Evolutionary conservation across 2,113 vertebrate species (phyloP), one percentile per base, ranked within the genome.

Genomic region (Oryzias celebensis): DNA sequence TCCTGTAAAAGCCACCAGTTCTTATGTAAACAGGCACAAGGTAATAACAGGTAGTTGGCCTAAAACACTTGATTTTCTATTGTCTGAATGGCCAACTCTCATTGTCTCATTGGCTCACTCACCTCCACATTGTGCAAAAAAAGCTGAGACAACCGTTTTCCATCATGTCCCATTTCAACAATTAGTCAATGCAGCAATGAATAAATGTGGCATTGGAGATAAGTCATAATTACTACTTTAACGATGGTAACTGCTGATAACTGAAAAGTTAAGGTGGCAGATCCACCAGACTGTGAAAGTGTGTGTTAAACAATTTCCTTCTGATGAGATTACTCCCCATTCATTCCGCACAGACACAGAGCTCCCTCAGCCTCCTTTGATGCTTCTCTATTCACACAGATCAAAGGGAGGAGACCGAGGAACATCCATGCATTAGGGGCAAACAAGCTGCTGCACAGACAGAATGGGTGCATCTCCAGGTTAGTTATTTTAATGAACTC

Each of bases 401-500:
- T 85, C 81, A 88, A 87, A 89, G 73, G 26, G 22, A 73, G 20
- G 26, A 68, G 70, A 68, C 49, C 53, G 51, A 52, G 56, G 42
- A 73, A 74, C 78, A 67, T 77, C 73, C 75, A 67, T 61, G 77
- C 76, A 80, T 79, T 63, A 70, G 66, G 75, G 74, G 55, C 53
- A 81, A 83, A 73, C 51, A 71, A 68, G 75, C 54, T 67, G 59
- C 68, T 78, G 59, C 45, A 24, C 60, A 64, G 69, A 61, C 59
- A 26, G 71, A 62, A 26, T 65, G 68, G 77, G 75, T 65, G 60
- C 61, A 58, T 71, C 4, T 46, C n/a, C 55, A 60, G 67, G 66
- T 73, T 73, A 78, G 58, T 80, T 81, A 70, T 84, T 81, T 80
- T 79, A 86, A 89, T 86, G 46, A 85, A 74, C 73, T 69, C 51